A percentile compares a stretch with the other conserved stretches of the same genome.
These are phyloP conservation scores for Silurus glanis DNA, from an alignment of 2,113 vertebrate genomes.

Conservation along the genomic window DNA sequence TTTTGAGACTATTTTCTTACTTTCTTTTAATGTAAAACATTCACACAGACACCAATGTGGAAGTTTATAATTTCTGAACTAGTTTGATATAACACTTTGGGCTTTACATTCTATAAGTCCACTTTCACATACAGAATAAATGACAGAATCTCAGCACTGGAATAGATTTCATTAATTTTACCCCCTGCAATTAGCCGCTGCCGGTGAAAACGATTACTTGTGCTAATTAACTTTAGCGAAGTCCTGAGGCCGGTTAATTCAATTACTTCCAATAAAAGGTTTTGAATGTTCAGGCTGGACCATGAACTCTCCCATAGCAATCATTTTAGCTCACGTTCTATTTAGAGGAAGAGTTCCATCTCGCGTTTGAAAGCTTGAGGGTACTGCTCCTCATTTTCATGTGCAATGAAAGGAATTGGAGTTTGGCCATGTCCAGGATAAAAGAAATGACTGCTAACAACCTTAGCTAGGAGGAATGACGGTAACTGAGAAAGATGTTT, in stretches of 20 bases:
- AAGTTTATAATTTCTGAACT: background rate
- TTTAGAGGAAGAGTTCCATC: conserved; percentile 12
- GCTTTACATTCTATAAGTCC: conserved; percentile 22
- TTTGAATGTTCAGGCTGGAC: conserved; percentile 19
- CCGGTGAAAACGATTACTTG: conserved; percentile 69
- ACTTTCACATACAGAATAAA: conserved; percentile 15
- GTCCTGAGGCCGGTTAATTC: conserved; percentile 63
- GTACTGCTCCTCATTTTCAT: conserved; percentile 38
- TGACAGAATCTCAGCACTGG: conserved; percentile 42
- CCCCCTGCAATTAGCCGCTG: conserved; percentile 62
- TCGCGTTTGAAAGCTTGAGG: conserved; percentile 13
- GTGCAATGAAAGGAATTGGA: conserved; percentile 40
- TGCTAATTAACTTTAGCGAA: conserved; percentile 64
- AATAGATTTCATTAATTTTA: conserved; percentile 57
- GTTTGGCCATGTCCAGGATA: conserved; percentile 15
- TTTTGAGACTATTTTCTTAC: background rate
- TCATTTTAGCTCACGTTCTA: background rate
- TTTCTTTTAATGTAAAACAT: background rate
- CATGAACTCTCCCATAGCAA: conserved; percentile 31
- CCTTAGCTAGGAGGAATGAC: background rate
- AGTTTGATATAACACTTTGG: background rate
- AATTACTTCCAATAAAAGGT: conserved; percentile 55
- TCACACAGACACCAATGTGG: background rate
- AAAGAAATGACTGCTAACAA: background rate
- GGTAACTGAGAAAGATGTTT: background rate